Percentiles rank a stretch among this genome's conserved stretches.
Evolutionary conservation across 2,113 vertebrate species (phyloP).

Genomic region (Thalassarche chlororhynchos): DNA sequence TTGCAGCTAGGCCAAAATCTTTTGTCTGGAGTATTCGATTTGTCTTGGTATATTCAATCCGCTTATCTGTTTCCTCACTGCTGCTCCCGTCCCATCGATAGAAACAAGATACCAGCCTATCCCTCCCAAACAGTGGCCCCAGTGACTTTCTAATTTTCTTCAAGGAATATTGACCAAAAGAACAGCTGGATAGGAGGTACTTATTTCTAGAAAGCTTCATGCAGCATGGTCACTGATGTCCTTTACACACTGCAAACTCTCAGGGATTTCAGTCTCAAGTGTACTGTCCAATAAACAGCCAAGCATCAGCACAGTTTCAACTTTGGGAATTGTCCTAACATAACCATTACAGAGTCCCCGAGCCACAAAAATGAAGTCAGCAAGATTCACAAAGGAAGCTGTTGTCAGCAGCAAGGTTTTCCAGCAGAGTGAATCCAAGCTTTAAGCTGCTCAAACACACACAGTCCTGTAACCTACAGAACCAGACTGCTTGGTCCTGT

Average conservation of each 20-base stretch:
- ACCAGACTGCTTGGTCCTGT: background rate
- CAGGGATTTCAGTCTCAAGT: background rate
- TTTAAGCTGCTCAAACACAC: background rate
- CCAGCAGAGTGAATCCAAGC: background rate
- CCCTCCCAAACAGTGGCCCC: rapidly evolving
- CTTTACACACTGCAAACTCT: background rate
- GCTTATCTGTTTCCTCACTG: background rate
- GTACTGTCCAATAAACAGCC: background rate
- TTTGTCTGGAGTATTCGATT: background rate
- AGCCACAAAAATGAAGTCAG: slow-evolving; percentile 30
- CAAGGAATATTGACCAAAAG: background rate
- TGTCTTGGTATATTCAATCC: background rate
- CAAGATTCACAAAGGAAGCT: slow-evolving; percentile 17
- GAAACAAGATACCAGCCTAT: background rate
- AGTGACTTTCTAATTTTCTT: background rate
- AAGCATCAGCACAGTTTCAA: background rate
- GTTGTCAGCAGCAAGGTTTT: slow-evolving; percentile 31
- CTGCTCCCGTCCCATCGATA: background rate
- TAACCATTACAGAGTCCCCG: background rate
- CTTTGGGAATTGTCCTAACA: background rate
- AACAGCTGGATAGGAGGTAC: background rate
- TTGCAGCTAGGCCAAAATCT: background rate
- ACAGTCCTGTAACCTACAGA: background rate
- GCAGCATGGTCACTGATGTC: background rate
- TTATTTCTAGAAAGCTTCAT: background rate